A percentile compares a stretch with the other conserved stretches of the same genome.
phyloP scores from a whole-genome alignment of 2,113 vertebrate species.

The Laterallus jamaicensis region DNA sequence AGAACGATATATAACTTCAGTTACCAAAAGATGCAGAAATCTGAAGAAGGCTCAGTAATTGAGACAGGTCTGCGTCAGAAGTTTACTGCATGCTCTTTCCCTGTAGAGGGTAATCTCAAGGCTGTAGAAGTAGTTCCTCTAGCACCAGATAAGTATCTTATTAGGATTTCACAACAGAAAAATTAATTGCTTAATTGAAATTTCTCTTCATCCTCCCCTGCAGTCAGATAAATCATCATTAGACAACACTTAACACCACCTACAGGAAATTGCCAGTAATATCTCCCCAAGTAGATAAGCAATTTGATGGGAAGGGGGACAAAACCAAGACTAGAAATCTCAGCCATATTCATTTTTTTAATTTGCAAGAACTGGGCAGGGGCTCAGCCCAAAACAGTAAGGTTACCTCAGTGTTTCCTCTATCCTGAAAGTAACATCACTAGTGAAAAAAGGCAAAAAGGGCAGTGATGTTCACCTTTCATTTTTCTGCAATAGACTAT shows the following conservation, averaged over 20 bases:
- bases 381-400: neutral
- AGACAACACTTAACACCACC: slow-evolving; percentile 1
- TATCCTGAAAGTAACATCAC: neutral
- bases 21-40: neutral
- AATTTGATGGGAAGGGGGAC: neutral
- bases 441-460: neutral
- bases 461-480: neutral
- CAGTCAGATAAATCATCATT: neutral
- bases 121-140: neutral
- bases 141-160: neutral
- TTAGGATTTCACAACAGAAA: neutral
- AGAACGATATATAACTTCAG: neutral
- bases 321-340: neutral
- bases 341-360: neutral
- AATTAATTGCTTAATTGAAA: neutral
- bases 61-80: neutral
- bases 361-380: neutral
- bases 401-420: neutral
- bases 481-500: neutral
- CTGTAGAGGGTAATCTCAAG: neutral
- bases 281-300: neutral
- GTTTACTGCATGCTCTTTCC: neutral
- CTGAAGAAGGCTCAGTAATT: neutral
- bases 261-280: slow-evolving; percentile 17
- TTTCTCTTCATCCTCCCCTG: neutral